Evolutionary conservation across 2,113 vertebrate genomes (phyloP).

Genomic region (Polyodon spathula): DNA sequence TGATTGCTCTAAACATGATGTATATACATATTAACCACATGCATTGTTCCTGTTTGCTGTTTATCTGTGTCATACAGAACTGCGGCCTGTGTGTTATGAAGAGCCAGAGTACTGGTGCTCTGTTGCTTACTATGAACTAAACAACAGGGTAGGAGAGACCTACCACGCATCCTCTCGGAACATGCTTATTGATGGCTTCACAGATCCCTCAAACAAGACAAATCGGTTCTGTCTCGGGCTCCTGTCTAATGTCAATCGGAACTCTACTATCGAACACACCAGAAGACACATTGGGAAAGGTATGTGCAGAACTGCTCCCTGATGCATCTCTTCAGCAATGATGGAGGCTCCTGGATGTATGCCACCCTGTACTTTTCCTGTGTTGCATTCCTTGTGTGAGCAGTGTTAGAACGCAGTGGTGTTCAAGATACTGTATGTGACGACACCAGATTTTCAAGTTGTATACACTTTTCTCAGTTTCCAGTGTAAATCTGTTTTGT

Average conservation of each 20-base stretch:
- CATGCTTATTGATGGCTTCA: conserved; percentile 92
- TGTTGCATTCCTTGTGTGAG: too few species aligned
- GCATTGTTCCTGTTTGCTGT: background rate
- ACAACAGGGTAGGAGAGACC: conserved; percentile 89
- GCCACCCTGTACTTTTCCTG: too few species aligned
- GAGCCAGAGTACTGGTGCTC: conserved; percentile 96
- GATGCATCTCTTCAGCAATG: too few species aligned
- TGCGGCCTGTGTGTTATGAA: conserved; percentile 92
- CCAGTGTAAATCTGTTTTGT: too few species aligned
- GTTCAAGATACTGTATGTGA: too few species aligned
- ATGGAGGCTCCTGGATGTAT: too few species aligned
- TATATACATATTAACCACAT: too few species aligned
- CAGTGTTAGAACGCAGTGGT: too few species aligned
- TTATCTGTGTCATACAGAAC: conserved; percentile 50
- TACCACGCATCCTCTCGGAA: conserved; percentile 90
- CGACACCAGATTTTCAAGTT: too few species aligned
- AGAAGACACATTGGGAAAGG: conserved; percentile 96
- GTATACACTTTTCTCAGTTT: too few species aligned
- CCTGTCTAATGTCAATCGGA: conserved; percentile 93
- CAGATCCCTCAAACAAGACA: conserved; percentile 93
- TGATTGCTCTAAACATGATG: too few species aligned
- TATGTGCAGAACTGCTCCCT: conserved; percentile 32
- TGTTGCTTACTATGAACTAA: conserved; percentile 93
- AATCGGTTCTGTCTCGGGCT: conserved; percentile 95
- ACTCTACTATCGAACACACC: conserved; percentile 96